Conservation (phyloP, 2,113 vertebrate genomes). For the Spea multiplicata region DNA sequence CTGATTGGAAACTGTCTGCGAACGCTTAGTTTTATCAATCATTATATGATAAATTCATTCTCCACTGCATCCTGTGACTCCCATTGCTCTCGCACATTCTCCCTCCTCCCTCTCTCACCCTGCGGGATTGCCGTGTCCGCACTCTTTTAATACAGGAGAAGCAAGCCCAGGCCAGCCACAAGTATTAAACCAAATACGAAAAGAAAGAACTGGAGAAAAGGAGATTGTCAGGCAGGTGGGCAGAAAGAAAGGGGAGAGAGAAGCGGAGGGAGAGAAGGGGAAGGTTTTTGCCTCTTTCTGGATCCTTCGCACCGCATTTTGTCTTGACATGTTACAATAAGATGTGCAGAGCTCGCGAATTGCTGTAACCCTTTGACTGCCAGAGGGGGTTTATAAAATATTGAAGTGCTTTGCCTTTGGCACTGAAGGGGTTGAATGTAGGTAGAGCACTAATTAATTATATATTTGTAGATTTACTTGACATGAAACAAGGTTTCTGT, state of each 20-base stretch:
- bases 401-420: too few relatives aligned
- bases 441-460: too few relatives aligned
- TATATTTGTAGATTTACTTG: too few relatives aligned
- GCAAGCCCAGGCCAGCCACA: conserved; percentile 30
- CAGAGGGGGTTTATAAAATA: too few relatives aligned
- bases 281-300: background rate
- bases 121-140: conserved; percentile 24
- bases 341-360: conserved; percentile 13
- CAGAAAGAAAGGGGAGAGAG: background rate
- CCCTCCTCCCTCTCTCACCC: conserved; percentile 27
- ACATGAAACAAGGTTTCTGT: too few relatives aligned
- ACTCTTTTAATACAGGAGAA: conserved; percentile 3
- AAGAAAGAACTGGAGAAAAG: background rate
- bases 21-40: conserved; percentile 20
- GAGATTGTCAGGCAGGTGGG: conserved; percentile 33
- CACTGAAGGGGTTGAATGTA: too few relatives aligned
- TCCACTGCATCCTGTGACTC: conserved; percentile 45
- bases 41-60: conserved; percentile 5
- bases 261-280: background rate
- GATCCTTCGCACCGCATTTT: conserved; percentile 26
- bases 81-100: conserved; percentile 8
- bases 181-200: conserved; percentile 7
- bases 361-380: background rate
- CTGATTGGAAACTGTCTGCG: conserved; percentile 4
- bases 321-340: conserved; percentile 32